These are phyloP conservation scores for Diadegma fenestrale DNA, from an alignment of 2,888 invertebrate genomes.

Conservation along the genomic window DNA sequence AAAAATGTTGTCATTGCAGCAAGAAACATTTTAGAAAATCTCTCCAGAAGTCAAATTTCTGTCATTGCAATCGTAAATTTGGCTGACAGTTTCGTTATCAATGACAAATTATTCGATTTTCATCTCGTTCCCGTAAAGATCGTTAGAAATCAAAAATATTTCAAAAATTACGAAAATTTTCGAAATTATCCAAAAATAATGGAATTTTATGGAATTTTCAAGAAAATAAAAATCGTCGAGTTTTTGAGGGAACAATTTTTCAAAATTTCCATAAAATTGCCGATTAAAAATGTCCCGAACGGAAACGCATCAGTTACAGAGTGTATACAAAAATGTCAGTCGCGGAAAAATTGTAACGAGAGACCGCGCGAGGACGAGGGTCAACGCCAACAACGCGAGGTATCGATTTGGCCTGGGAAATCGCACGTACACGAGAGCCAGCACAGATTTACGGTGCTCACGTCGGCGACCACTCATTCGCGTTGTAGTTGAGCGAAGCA, in stretches of 20 bases:
- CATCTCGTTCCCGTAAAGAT: no score
- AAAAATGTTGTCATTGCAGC: no score
- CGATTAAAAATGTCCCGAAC: not conserved
- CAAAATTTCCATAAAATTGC: not conserved
- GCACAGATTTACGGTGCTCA: conserved; percentile 18
- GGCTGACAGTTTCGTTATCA: no score
- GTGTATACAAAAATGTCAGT: not conserved
- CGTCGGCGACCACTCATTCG: conserved; percentile 28
- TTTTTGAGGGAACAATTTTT: not conserved
- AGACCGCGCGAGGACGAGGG: not conserved
- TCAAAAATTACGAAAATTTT: no score
- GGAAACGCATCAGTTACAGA: not conserved
- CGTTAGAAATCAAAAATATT: no score
- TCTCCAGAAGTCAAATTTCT: no score
- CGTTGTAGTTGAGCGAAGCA: conserved; percentile 9
- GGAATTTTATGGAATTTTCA: not conserved
- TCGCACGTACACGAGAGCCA: conserved; percentile 21
- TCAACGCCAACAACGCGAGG: not conserved
- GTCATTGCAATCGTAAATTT: no score
- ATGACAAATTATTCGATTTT: no score
- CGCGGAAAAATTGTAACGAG: not conserved
- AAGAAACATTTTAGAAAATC: no score
- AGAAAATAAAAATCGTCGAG: no score
- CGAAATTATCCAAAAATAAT: no score
- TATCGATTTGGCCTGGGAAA: not conserved